phyloP scores from a whole-genome alignment of 64 coral and sea anemone genomes.

The Stylophora pistillata region DNA sequence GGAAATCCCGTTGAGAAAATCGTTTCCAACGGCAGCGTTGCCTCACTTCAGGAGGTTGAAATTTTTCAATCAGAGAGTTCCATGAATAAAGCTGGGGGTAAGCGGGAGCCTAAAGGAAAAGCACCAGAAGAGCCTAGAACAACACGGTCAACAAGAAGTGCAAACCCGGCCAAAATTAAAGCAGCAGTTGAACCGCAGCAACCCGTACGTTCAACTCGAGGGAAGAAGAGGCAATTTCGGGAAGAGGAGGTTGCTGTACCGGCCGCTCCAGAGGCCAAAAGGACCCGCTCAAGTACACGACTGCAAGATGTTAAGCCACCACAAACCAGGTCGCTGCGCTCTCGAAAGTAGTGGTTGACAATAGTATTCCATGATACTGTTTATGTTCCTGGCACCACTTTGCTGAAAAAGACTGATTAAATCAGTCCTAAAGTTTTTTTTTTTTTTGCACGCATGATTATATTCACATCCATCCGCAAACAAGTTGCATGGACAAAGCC shows the following conservation, averaged over 20 bases:
- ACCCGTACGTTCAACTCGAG: neutral
- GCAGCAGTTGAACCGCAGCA: neutral
- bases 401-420: neutral
- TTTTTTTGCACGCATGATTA: too few relatives aligned
- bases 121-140: neutral
- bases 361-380: neutral
- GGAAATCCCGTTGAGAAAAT: neutral
- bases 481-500: too few relatives aligned
- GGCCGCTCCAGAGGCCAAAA: neutral
- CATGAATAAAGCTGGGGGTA: neutral
- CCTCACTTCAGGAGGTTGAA: neutral
- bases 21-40: neutral
- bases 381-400: neutral
- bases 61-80: neutral
- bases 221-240: constrained; percentile 1
- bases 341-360: neutral
- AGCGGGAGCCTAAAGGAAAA: neutral
- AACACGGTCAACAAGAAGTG: neutral
- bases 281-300: constrained; percentile 2
- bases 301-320: neutral
- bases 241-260: neutral
- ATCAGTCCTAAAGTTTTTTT: neutral
- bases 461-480: too few relatives aligned
- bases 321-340: neutral
- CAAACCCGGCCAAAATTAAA: neutral